phyloP scores from a whole-genome alignment of 2,113 vertebrate genomes.

The Bungarus multicinctus region DNA sequence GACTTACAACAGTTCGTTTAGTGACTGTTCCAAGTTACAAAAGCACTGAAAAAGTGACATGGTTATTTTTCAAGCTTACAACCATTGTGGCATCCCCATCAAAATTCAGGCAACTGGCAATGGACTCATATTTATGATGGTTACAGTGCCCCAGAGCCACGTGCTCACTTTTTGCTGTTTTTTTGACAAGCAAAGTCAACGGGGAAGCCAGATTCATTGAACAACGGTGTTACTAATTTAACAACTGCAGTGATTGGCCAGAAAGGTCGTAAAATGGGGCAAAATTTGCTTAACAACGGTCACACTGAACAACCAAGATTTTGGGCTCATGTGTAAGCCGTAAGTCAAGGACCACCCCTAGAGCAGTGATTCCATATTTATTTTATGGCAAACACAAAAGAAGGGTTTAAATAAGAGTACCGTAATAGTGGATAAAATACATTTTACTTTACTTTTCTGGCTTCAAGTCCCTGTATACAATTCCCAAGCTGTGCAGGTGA shows the following conservation, averaged over 20 bases:
- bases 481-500: slow-evolving; percentile 97
- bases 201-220: background rate
- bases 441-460: slow-evolving; percentile 95
- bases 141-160: background rate
- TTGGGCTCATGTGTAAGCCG: background rate
- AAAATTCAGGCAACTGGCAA: background rate
- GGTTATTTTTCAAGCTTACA: background rate
- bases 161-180: background rate
- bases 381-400: slow-evolving; percentile 21
- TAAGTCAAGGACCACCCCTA: background rate
- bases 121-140: no score
- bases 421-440: slow-evolving; percentile 61
- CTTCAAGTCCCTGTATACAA: slow-evolving; percentile 99
- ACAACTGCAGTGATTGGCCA: background rate
- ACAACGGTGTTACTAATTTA: background rate
- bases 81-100: background rate
- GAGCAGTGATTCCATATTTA: slow-evolving; percentile 5
- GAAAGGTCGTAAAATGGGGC: background rate
- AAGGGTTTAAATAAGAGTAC: slow-evolving; percentile 54
- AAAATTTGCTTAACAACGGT: background rate
- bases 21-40: background rate
- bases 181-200: background rate
- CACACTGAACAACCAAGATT: background rate
- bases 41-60: background rate
- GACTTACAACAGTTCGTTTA: background rate